Evolutionary conservation across 2,888 invertebrate genomes (phyloP).

Genomic region (Drosophila testacea): DNA sequence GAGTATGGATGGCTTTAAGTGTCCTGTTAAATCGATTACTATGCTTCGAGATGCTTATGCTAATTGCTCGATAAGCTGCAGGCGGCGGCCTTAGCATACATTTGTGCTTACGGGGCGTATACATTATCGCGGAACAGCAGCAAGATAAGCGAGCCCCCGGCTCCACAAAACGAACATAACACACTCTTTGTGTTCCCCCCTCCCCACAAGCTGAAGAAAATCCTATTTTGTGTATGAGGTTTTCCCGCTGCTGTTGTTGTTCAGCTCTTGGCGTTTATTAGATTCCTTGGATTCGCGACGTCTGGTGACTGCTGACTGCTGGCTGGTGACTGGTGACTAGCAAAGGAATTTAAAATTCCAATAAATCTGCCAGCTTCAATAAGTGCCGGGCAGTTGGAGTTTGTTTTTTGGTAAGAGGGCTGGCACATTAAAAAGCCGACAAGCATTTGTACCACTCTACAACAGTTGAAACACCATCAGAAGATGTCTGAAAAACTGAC

Average conservation of each 20-base stretch:
- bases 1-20: conserved; percentile 16
- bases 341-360: conserved; percentile 76
- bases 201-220: conserved; percentile 16
- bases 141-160: conserved; percentile 17
- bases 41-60: conserved; percentile 55
- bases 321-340: conserved; percentile 50
- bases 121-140: conserved; percentile 26
- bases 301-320: conserved; percentile 15
- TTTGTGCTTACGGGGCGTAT: conserved; percentile 22
- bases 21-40: conserved; percentile 40
- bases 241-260: conserved; percentile 7
- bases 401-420: neutral
- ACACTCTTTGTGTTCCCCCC: conserved; percentile 1
- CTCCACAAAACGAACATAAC: conserved; percentile 5
- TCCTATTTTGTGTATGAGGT: conserved; percentile 42
- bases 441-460: conserved; percentile 21
- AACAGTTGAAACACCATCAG: conserved; percentile 26
- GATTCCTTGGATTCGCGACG: conserved; percentile 53
- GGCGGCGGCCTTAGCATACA: conserved; percentile 37
- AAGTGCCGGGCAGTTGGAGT: conserved; percentile 56
- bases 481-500: conserved; percentile 4
- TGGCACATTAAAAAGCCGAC: conserved; percentile 27
- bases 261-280: conserved; percentile 64
- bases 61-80: conserved; percentile 68
- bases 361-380: conserved; percentile 76